These are phyloP conservation scores for Acleris holmiana DNA, from an alignment of 2,888 invertebrate genomes.

Conservation along the genomic window DNA sequence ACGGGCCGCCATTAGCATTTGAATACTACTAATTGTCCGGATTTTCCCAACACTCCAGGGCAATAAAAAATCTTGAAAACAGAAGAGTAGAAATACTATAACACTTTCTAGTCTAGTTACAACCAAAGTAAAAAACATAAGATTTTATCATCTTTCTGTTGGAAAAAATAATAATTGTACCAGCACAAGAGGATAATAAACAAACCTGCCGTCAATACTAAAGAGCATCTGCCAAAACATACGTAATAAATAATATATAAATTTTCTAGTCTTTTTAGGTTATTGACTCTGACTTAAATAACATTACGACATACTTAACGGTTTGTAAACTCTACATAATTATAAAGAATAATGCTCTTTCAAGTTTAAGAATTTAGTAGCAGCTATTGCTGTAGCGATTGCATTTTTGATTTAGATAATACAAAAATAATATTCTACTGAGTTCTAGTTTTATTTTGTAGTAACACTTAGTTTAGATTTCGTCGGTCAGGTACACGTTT, in stretches of 20 bases:
- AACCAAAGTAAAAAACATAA: too few species aligned
- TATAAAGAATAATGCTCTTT: not conserved
- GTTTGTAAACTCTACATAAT: not conserved
- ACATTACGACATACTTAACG: not conserved
- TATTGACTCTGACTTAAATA: slow-evolving; percentile 5
- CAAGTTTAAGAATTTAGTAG: not conserved
- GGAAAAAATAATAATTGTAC: too few species aligned
- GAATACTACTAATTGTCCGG: too few species aligned
- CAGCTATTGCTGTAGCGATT: not conserved
- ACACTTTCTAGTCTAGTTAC: too few species aligned
- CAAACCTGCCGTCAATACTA: slow-evolving; percentile 10
- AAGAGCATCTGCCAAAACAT: slow-evolving; percentile 2
- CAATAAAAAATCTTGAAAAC: too few species aligned
- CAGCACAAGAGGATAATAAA: too few species aligned
- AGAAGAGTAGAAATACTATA: too few species aligned
- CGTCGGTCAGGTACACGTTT: not conserved
- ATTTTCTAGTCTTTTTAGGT: not conserved
- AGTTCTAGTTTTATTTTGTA: not conserved
- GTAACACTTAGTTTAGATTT: not conserved
- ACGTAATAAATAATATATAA: too few species aligned
- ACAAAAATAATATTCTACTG: not conserved
- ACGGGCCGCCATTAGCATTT: slow-evolving; percentile 29
- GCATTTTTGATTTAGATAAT: not conserved
- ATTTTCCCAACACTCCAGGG: too few species aligned
- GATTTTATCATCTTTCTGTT: too few species aligned